Evolutionary conservation across 2,797 vertebrate genomes (phyloP).

Genomic region (Echiichthys vipera): DNA sequence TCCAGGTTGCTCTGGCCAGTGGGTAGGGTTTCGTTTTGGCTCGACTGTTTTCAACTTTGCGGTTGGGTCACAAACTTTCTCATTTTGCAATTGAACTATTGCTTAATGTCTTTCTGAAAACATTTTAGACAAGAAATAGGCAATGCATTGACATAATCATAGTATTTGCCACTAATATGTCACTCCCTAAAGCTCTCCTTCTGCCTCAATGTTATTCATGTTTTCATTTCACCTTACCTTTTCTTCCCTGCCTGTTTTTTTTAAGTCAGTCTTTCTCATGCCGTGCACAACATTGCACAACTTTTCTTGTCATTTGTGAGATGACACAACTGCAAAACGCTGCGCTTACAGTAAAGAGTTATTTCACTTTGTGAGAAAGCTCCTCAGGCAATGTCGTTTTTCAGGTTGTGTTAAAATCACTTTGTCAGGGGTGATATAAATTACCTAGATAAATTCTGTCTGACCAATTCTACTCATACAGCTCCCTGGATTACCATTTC

Average conservation of each 20-base stretch:
- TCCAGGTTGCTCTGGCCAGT: too few species aligned
- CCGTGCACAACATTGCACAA: constrained; percentile 10
- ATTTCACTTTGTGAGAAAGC: constrained; percentile 59
- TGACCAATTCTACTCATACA: constrained; percentile 46
- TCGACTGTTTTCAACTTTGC: too few species aligned
- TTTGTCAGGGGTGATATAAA: constrained; percentile 67
- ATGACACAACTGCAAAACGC: constrained; percentile 25
- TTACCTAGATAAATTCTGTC: constrained; percentile 64
- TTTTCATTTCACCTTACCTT: constrained; percentile 18
- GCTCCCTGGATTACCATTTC: constrained; percentile 52
- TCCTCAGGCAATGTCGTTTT: constrained; percentile 67
- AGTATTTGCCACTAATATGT: too few species aligned
- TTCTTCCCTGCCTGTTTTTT: not conserved
- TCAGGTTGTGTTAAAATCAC: constrained; percentile 68
- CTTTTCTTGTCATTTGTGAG: constrained; percentile 29
- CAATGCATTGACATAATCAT: too few species aligned
- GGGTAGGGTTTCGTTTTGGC: too few species aligned
- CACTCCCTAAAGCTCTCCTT: constrained; percentile 2
- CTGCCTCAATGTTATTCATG: not conserved
- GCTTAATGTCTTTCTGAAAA: too few species aligned
- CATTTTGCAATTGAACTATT: too few species aligned
- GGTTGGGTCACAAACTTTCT: too few species aligned
- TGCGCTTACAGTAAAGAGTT: constrained; percentile 43
- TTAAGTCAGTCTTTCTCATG: constrained; percentile 25
- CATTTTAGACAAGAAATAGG: too few species aligned